A percentile compares a stretch with the other conserved stretches of the same genome.
These are phyloP conservation scores for Drosophila pullipes DNA, from an alignment of 2,888 invertebrate genomes.

Conservation along the genomic window DNA sequence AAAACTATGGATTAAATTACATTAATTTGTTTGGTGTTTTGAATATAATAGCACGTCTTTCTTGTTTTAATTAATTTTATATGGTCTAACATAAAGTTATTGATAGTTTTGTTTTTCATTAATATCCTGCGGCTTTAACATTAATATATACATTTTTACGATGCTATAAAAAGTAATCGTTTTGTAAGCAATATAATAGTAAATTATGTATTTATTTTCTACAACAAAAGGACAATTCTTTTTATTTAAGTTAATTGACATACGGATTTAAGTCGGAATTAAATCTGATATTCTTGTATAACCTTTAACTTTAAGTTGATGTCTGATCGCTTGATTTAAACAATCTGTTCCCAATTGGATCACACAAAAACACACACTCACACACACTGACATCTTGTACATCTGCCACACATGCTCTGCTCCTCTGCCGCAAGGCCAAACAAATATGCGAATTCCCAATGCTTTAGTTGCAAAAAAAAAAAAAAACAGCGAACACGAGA, in stretches of 20 bases:
- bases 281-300: background rate
- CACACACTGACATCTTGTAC: background rate
- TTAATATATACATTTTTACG: conserved; percentile 13
- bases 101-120: conserved; percentile 6
- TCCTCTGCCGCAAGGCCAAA: conserved; percentile 50
- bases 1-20: background rate
- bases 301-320: conserved; percentile 17
- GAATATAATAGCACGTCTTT: background rate
- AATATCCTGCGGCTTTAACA: conserved; percentile 8
- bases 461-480: conserved; percentile 16
- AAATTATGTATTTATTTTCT: background rate
- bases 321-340: conserved; percentile 45
- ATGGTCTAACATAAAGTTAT: conserved; percentile 13
- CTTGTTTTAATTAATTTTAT: conserved; percentile 33
- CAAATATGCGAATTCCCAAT: conserved; percentile 28
- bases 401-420: conserved; percentile 27
- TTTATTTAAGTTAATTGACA: background rate
- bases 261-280: background rate
- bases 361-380: conserved; percentile 16
- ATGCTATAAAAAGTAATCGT: conserved; percentile 14
- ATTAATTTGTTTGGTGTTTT: background rate
- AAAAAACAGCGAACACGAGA: conserved; percentile 38
- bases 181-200: background rate
- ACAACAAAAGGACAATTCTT: background rate
- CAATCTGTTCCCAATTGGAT: conserved; percentile 53